Percentiles rank a stretch among this genome's conserved stretches.
Conservation (phyloP, 2,113 vertebrate species). For the Alces alces region DNA sequence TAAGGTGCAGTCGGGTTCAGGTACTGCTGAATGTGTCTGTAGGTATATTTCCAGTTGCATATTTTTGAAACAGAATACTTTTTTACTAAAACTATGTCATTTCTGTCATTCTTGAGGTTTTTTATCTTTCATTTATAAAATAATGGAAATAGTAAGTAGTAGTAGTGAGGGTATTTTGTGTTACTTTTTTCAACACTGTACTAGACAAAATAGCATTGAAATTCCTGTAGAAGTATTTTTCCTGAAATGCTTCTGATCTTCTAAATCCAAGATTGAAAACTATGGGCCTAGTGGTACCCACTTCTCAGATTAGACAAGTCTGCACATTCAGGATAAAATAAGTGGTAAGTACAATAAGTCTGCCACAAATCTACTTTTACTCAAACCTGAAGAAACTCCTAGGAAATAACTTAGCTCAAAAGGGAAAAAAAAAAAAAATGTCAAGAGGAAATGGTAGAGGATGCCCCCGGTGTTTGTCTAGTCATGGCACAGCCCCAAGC, state of each 20-base stretch:
- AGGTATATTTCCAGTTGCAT: neutral
- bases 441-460: neutral
- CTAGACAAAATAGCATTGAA: neutral
- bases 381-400: neutral
- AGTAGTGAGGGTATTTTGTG: neutral
- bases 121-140: neutral
- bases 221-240: neutral
- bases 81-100: neutral
- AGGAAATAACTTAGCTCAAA: neutral
- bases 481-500: neutral
- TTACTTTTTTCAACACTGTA: neutral
- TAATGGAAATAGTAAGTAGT: neutral
- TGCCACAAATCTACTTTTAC: neutral
- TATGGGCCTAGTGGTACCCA: neutral
- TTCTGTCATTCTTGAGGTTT: neutral
- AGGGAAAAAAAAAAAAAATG: rapidly evolving
- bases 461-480: neutral
- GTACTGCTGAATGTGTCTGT: neutral
- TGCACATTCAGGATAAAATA: neutral
- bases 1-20: neutral
- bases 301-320: neutral
- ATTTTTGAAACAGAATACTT: neutral
- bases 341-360: neutral
- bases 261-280: neutral
- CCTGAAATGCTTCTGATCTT: neutral